Conservation (phyloP, 2,888 invertebrate species). For the Galeruca laticollis region DNA sequence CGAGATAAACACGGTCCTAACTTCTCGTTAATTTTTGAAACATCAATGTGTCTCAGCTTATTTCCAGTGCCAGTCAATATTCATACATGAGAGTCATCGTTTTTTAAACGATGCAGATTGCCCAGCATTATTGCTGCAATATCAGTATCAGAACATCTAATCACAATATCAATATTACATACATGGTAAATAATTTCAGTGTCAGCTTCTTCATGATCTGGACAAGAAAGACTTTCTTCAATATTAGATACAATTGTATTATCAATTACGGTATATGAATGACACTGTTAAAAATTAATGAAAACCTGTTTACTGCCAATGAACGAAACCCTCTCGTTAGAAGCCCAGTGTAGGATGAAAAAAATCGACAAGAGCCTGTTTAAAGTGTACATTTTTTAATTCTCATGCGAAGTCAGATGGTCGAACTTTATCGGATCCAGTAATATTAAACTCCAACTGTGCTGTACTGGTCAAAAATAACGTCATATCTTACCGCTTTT, state of each 20-base stretch:
- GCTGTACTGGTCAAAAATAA: conserved; percentile 43
- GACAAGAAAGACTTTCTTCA: conserved; percentile 42
- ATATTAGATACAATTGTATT: conserved; percentile 36
- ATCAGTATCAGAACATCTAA: conserved; percentile 46
- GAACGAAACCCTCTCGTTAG: too few species aligned
- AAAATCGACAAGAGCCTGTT: conserved; percentile 30
- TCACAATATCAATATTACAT: conserved; percentile 42
- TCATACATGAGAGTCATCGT: too few species aligned
- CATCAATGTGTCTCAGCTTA: too few species aligned
- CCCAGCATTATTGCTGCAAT: conserved; percentile 49
- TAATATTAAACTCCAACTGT: conserved; percentile 48
- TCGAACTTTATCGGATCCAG: too few species aligned
- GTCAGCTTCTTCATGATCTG: conserved; percentile 34
- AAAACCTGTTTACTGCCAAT: too few species aligned
- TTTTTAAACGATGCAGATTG: conserved; percentile 37
- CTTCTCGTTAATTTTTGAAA: too few species aligned
- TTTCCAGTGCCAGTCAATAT: too few species aligned
- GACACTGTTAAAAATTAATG: conserved; percentile 16
- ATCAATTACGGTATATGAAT: conserved; percentile 53
- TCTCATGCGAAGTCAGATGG: too few species aligned
- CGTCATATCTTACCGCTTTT: conserved; percentile 51
- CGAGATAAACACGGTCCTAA: too few species aligned
- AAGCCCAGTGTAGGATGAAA: conserved; percentile 17
- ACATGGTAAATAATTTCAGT: too few species aligned
- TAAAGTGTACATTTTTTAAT: too few species aligned